phyloP scores from a whole-genome alignment of 2,888 invertebrate species.

The Phyllotreta cruciferae region DNA sequence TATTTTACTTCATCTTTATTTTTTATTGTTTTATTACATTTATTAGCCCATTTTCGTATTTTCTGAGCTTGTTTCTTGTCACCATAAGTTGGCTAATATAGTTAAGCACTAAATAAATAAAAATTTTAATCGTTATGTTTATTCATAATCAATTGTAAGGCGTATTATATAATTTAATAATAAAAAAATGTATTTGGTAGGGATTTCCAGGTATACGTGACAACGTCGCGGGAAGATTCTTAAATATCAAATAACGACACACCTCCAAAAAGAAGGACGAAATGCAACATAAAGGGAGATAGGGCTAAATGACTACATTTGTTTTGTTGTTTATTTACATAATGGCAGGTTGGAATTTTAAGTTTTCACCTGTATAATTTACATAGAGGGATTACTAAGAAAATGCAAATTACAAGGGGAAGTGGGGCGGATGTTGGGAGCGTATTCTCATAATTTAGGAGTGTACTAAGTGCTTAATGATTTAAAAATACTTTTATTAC shows the following conservation, averaged over 20 bases:
- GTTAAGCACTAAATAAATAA: no score
- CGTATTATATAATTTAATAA: background rate
- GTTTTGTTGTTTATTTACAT: constrained; percentile 29
- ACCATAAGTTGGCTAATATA: no score
- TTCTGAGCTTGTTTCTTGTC: no score
- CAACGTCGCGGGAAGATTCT: constrained; percentile 18
- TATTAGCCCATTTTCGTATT: background rate
- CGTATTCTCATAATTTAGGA: background rate
- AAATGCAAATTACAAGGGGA: background rate
- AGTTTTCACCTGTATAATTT: constrained; percentile 36
- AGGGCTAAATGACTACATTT: constrained; percentile 16
- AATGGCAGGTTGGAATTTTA: constrained; percentile 34
- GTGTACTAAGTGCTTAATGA: no score
- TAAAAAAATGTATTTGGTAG: background rate
- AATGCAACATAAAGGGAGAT: constrained; percentile 19
- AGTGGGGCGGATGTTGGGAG: background rate
- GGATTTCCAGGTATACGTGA: constrained; percentile 1
- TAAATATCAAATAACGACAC: constrained; percentile 33
- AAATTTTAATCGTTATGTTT: no score
- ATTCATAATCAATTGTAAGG: no score
- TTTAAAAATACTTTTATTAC: no score
- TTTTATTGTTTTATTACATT: no score
- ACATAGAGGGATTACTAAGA: constrained; percentile 9
- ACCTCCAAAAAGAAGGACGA: constrained; percentile 29
- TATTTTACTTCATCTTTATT: no score